Evolutionary conservation across 1,140 invertebrate genomes (phyloP).

Genomic region (Gonatopus flavifemur): DNA sequence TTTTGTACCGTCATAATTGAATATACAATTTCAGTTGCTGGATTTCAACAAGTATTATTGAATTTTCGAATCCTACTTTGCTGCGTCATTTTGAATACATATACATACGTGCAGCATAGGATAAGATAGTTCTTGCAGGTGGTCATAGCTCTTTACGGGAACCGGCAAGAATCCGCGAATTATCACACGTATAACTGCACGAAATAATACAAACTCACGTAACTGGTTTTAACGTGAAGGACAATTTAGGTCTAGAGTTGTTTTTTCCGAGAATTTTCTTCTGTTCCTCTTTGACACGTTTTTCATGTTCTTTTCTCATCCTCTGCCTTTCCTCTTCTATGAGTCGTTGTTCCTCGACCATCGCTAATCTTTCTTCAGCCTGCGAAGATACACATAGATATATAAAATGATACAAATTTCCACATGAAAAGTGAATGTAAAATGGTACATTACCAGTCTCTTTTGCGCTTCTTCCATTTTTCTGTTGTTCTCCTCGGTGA

Average conservation of each 20-base stretch:
- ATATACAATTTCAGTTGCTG: slow-evolving; percentile 16
- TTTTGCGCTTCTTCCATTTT: slow-evolving; percentile 96
- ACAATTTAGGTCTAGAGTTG: slow-evolving; percentile 92
- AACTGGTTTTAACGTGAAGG: slow-evolving; percentile 84
- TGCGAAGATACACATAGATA: slow-evolving; percentile 57
- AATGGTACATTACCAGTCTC: slow-evolving; percentile 77
- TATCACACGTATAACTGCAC: slow-evolving; percentile 52
- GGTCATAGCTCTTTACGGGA: slow-evolving; percentile 25
- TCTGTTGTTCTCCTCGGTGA: slow-evolving; percentile 96
- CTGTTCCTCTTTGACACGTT: slow-evolving; percentile 90
- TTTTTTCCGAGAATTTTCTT: slow-evolving; percentile 97
- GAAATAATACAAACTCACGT: slow-evolving; percentile 62
- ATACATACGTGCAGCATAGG: slow-evolving; percentile 4
- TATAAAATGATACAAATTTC: background rate
- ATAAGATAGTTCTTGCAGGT: slow-evolving; percentile 14
- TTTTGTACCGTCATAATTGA: slow-evolving; percentile 18
- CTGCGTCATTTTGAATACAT: slow-evolving; percentile 15
- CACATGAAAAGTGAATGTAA: background rate
- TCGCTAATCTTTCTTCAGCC: slow-evolving; percentile 94
- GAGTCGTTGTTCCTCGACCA: slow-evolving; percentile 94
- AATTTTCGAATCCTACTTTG: slow-evolving; percentile 24
- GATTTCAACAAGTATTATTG: slow-evolving; percentile 20
- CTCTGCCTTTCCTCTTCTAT: slow-evolving; percentile 94
- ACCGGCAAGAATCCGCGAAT: slow-evolving; percentile 40
- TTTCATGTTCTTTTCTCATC: slow-evolving; percentile 90